These are phyloP conservation scores for Paraplagusia blochii DNA, from an alignment of 2,113 vertebrate genomes.

Conservation along the genomic window DNA sequence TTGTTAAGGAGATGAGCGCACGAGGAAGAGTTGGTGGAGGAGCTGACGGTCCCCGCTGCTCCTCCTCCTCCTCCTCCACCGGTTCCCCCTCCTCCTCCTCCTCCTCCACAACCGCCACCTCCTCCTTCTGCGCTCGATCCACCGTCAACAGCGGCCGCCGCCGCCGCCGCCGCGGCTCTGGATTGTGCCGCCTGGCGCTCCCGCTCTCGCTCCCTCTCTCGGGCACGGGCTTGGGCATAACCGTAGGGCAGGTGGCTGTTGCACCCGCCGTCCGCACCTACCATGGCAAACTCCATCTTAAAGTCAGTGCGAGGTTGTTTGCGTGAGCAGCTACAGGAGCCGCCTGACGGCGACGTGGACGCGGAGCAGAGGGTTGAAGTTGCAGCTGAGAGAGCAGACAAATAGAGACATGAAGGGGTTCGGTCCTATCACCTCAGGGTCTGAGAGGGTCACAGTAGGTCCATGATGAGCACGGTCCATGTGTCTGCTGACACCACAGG, in stretches of 20 bases:
- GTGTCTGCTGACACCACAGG: constrained; percentile 41
- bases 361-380: constrained; percentile 52
- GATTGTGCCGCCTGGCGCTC: constrained; percentile 73
- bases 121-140: constrained; percentile 71
- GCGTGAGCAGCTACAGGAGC: constrained; percentile 25
- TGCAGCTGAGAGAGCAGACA: constrained; percentile 38
- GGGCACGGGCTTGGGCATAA: constrained; percentile 83
- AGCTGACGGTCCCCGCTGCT: constrained; percentile 19
- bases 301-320: constrained; percentile 31
- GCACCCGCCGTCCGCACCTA: constrained; percentile 93
- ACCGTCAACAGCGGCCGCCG: constrained; percentile 53
- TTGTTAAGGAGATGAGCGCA: constrained; percentile 76
- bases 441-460: constrained; percentile 37
- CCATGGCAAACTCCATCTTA: constrained; percentile 97
- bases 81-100: constrained; percentile 38
- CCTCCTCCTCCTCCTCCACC: constrained; percentile 32
- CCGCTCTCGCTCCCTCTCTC: constrained; percentile 86
- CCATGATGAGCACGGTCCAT: constrained; percentile 37
- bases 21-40: constrained; percentile 45
- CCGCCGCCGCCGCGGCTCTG: constrained; percentile 80
- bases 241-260: constrained; percentile 94
- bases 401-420: constrained; percentile 43
- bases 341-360: constrained; percentile 40
- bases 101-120: constrained; percentile 9
- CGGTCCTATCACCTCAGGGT: constrained; percentile 24